Percentiles rank a stretch among this genome's conserved stretches.
Conservation (phyloP, 2,797 vertebrate genomes). For the Leucoraja ocellata region DNA sequence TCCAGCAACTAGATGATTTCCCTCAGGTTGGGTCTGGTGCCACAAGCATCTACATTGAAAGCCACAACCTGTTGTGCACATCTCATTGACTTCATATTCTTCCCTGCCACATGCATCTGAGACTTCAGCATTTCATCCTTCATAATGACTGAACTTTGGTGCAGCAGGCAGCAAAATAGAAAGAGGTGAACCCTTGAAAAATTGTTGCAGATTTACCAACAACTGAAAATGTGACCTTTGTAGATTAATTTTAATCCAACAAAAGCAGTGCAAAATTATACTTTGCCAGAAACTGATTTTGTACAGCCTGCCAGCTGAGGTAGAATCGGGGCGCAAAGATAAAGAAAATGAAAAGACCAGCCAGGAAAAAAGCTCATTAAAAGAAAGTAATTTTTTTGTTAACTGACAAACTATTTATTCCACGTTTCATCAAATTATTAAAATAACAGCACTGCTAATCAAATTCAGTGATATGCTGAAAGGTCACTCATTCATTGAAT, state of each 20-base stretch:
- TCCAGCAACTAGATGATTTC: too few relatives aligned
- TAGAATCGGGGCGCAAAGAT: not conserved
- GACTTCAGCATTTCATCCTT: not conserved
- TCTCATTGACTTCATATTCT: not conserved
- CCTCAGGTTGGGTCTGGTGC: not conserved
- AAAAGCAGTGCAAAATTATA: not conserved
- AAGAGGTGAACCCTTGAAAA: not conserved
- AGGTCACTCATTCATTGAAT: slow-evolving; percentile 9
- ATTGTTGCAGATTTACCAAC: not conserved
- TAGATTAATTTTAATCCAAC: not conserved
- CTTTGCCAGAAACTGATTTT: not conserved
- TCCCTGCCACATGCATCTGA: not conserved
- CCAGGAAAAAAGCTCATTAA: not conserved
- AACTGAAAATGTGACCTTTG: not conserved
- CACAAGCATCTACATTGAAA: not conserved
- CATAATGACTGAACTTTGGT: not conserved
- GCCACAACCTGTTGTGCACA: not conserved
- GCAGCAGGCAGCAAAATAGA: not conserved
- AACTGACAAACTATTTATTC: not conserved
- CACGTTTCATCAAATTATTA: slow-evolving; percentile 2
- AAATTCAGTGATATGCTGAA: not conserved
- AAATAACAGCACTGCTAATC: not conserved
- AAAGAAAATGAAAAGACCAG: not conserved
- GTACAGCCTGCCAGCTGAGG: not conserved
- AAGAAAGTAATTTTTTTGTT: slow-evolving; percentile 8